phyloP scores from a whole-genome alignment of 2,113 vertebrate species.

The Clarias gariepinus region DNA sequence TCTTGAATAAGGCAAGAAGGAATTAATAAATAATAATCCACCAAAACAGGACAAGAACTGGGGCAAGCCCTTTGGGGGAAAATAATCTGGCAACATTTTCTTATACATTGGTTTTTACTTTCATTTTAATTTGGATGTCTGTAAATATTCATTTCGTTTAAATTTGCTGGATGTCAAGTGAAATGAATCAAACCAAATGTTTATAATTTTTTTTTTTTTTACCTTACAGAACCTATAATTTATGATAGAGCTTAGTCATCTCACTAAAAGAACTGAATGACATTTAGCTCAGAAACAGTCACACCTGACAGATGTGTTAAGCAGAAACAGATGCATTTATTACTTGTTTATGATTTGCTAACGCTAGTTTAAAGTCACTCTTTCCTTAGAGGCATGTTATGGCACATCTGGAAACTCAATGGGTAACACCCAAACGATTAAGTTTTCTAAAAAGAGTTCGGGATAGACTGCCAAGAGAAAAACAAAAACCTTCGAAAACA shows the following conservation, averaged over 20 bases:
- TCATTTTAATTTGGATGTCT: background rate
- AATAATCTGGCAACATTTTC: background rate
- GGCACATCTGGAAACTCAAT: constrained; percentile 55
- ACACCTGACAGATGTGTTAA: too few species aligned
- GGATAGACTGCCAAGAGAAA: constrained; percentile 43
- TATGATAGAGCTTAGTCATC: background rate
- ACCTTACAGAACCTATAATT: background rate
- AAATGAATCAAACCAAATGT: background rate
- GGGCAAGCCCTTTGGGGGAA: background rate
- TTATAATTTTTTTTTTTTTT: too few species aligned
- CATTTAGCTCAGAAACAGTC: constrained; percentile 6
- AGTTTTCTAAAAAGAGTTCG: constrained; percentile 54
- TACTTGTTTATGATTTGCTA: background rate
- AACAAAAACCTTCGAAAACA: constrained; percentile 30
- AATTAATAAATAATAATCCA: background rate
- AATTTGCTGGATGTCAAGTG: background rate
- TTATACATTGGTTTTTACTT: background rate
- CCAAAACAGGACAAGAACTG: background rate
- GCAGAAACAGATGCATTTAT: background rate
- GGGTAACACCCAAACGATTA: constrained; percentile 54
- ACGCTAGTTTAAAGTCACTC: constrained; percentile 39
- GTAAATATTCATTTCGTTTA: background rate
- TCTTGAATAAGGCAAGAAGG: background rate
- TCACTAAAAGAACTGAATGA: background rate
- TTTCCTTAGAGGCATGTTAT: constrained; percentile 38